Base-by-base conservation (phyloP, 1,140 invertebrate genomes). In the Pomacea maculata region DNA sequence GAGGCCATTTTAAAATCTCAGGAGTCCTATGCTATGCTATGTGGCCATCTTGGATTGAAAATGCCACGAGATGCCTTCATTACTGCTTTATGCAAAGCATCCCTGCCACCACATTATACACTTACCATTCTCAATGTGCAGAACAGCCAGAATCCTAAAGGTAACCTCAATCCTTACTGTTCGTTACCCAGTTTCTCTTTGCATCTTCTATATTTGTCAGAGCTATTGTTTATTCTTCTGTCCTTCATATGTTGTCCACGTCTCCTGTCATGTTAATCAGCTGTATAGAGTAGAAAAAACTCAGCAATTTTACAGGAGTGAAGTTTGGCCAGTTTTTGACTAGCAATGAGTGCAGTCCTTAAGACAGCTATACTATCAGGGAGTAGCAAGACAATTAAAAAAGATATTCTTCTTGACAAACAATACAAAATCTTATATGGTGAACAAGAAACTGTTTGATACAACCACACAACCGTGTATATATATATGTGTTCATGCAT, bases 51-150 rank as follows among this genome's bases (percentile, higher is more conserved):
- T 68, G 94, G 94, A 52, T 90, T 97, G 82, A 93, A 94, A 55
- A 94, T 93, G 55, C 94, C 96, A 0, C 93, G 97, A 68, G 97
- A 99, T 93, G 96, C 97, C 52, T 98, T 98, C 87, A 96, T 98
- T 67, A 97, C 96, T 71, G 95, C 97, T 9, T 94, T 99, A 86
- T 99, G 98, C 90, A 97, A 98, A 90, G 96, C 96, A 8, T 98
- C 97, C 0, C 92, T 99, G 80, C 98, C 98, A 7, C 96, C 96
- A 14, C 96, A 98, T 92, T 99, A 99, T 92, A 96, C 96, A 21
- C 93, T 98, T 81, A 96, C 96, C 12, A 95, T 97, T 61, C 93
- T 98, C 72, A 95, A 95, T 85, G 83, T 84, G 15, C 83, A 83
- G 75, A 65, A 34, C 70, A 17, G 29, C 70, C 57, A 34, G 54